These are phyloP conservation scores for Plagodis dolabraria DNA, from an alignment of 2,888 invertebrate species.

Conservation along the genomic window DNA sequence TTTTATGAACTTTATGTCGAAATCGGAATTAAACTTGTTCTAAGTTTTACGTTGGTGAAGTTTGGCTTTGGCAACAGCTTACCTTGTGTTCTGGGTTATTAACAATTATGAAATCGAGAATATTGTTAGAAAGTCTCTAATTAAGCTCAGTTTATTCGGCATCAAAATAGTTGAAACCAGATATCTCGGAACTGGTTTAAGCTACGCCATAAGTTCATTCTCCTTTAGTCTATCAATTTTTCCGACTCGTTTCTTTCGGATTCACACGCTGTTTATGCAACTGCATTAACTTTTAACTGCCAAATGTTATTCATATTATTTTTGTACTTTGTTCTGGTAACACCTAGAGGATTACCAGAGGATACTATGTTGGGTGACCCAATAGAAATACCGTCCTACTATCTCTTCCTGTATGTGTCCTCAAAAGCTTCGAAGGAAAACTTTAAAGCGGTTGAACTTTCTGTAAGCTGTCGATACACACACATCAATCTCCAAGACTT, in stretches of 20 bases:
- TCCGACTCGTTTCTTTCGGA: constrained; percentile 11
- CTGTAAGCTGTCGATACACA: no score
- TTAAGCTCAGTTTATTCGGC: constrained; percentile 9
- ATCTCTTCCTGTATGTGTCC: no score
- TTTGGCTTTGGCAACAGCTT: not conserved
- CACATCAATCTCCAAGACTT: no score
- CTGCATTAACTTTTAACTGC: constrained; percentile 11
- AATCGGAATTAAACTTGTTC: not conserved
- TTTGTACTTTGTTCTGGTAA: not conserved
- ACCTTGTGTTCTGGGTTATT: not conserved
- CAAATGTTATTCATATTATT: not conserved
- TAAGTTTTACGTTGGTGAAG: not conserved
- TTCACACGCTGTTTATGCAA: constrained; percentile 5
- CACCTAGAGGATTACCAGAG: no score
- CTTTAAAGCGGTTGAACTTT: no score
- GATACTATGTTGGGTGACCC: no score
- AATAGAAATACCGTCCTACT: no score
- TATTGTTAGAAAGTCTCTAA: constrained; percentile 23
- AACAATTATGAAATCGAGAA: constrained; percentile 7
- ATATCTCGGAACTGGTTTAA: constrained; percentile 22
- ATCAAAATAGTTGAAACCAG: constrained; percentile 9
- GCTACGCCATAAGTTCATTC: constrained; percentile 21
- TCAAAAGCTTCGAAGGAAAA: no score
- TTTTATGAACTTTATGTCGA: constrained; percentile 7
- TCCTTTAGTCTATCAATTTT: constrained; percentile 23